Conservation (phyloP, 2,888 invertebrate species). For the Polyploca ridens region DNA sequence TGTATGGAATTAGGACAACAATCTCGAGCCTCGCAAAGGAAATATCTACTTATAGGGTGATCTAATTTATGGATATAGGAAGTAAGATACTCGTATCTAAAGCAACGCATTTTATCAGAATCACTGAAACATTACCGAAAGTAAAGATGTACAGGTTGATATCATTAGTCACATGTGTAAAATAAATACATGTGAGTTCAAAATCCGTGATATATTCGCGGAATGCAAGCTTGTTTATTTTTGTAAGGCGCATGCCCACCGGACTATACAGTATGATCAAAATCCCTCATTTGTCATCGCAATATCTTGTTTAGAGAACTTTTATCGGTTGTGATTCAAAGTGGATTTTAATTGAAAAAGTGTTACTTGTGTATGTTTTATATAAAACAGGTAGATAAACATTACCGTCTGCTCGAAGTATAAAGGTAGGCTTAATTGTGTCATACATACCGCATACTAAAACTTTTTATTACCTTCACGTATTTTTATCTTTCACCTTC, state of each 20-base stretch:
- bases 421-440: no score
- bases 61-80: not conserved
- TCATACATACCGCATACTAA: no score
- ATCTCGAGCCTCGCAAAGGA: not conserved
- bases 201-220: conserved; percentile 62
- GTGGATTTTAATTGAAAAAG: not conserved
- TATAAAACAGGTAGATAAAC: not conserved
- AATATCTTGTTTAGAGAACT: not conserved
- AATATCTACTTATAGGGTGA: not conserved
- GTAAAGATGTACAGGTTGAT: conserved; percentile 10
- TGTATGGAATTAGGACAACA: not conserved
- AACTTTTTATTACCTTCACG: no score
- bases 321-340: not conserved
- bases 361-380: not conserved
- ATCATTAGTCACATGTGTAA: conserved; percentile 16
- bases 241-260: conserved; percentile 48
- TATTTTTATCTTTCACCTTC: no score
- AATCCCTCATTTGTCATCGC: conserved; percentile 65
- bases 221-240: conserved; percentile 73
- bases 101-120: not conserved
- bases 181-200: conserved; percentile 46
- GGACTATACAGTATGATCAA: conserved; percentile 48
- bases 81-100: not conserved
- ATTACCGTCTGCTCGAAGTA: not conserved
- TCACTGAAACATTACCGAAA: conserved; percentile 8